Conservation (phyloP, 2,888 invertebrate genomes). For the Cheilosia vulpina region DNA sequence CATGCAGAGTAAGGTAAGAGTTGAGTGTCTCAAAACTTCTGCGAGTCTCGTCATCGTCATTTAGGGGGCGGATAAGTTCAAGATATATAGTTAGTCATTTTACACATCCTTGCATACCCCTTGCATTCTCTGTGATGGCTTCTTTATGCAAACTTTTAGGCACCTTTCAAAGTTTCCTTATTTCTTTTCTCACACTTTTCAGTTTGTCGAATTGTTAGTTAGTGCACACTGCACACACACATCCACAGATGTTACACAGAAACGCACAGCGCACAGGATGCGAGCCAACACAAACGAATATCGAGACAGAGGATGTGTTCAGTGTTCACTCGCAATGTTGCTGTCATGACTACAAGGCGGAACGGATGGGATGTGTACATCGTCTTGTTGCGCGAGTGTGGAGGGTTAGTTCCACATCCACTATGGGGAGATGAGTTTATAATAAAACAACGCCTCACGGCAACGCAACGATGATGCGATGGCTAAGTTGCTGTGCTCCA, state of each 20-base stretch:
- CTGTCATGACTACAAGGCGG: constrained; percentile 48
- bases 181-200: constrained; percentile 28
- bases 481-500: neutral
- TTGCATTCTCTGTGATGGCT: constrained; percentile 63
- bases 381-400: constrained; percentile 2
- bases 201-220: constrained; percentile 49
- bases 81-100: constrained; percentile 69
- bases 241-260: neutral
- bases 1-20: constrained; percentile 2
- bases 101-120: constrained; percentile 65
- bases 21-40: constrained; percentile 10
- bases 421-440: constrained; percentile 39
- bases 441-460: constrained; percentile 61
- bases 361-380: constrained; percentile 27
- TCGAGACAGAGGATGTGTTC: neutral
- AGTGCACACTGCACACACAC: constrained; percentile 19
- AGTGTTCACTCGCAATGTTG: constrained; percentile 42
- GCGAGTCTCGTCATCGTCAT: constrained; percentile 13
- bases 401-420: constrained; percentile 30
- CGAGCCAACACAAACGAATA: constrained; percentile 38
- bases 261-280: constrained; percentile 1
- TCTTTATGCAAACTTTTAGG: constrained; percentile 71
- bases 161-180: constrained; percentile 55
- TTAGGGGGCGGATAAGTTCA: constrained; percentile 51
- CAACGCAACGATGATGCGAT: constrained; percentile 15